These are phyloP conservation scores for Pao palembangensis DNA, from an alignment of 2,113 vertebrate species.

Conservation along the genomic window DNA sequence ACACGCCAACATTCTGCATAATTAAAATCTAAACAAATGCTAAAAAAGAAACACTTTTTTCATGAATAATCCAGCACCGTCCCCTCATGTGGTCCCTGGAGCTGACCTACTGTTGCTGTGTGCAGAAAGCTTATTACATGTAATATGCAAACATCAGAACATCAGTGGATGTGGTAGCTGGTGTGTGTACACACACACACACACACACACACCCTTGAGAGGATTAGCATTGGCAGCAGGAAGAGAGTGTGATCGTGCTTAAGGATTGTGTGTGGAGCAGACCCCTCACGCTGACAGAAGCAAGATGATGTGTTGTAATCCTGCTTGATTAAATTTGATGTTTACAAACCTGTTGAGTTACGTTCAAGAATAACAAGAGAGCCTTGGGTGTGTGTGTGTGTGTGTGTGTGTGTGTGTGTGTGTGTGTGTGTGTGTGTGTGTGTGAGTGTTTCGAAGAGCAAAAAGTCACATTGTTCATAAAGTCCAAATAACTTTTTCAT, in stretches of 20 bases:
- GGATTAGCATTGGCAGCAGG: slow-evolving; percentile 37
- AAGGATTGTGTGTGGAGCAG: slow-evolving; percentile 36
- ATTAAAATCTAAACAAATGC: no score
- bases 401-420: no score
- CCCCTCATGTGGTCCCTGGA: no score
- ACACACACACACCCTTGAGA: slow-evolving; percentile 4
- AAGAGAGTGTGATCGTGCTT: slow-evolving; percentile 32
- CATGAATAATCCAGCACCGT: slow-evolving; percentile 3
- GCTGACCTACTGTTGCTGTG: no score
- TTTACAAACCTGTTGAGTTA: slow-evolving; percentile 33
- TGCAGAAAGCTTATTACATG: no score
- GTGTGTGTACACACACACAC: not conserved
- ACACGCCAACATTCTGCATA: not conserved
- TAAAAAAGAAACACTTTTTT: not conserved
- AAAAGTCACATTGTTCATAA: slow-evolving; percentile 7
- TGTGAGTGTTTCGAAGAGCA: slow-evolving; percentile 5
- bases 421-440: slow-evolving; percentile 13
- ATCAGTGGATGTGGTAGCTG: not conserved
- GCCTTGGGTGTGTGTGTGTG: no score
- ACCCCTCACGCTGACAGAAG: slow-evolving; percentile 8
- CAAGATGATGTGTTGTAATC: slow-evolving; percentile 46
- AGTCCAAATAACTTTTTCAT: not conserved
- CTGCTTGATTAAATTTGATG: no score
- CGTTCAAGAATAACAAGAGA: slow-evolving; percentile 1
- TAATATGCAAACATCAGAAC: not conserved